These are phyloP conservation scores for Nothobranchius kuhntae DNA, from an alignment of 2,113 vertebrate genomes.

Conservation along the genomic window DNA sequence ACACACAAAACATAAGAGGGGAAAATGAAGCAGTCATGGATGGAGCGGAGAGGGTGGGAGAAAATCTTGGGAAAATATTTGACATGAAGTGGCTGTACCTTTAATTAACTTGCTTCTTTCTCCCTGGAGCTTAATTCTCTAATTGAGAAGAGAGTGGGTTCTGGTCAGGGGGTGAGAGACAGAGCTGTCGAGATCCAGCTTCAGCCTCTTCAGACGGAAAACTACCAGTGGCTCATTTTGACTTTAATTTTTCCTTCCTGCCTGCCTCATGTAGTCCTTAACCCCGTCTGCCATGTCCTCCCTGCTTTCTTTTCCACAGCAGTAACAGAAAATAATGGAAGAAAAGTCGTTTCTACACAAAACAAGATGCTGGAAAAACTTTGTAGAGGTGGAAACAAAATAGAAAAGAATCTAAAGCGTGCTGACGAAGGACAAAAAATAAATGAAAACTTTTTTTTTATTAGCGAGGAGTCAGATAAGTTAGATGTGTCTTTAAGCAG, in stretches of 20 bases:
- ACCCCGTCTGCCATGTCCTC: not conserved
- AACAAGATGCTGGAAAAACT: not conserved
- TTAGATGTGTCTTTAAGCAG: not conserved
- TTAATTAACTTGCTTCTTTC: slow-evolving; percentile 19
- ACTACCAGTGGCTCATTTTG: slow-evolving; percentile 36
- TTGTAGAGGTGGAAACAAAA: not conserved
- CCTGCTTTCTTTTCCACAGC: slow-evolving; percentile 9
- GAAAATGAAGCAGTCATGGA: slow-evolving; percentile 29
- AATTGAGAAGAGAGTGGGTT: slow-evolving; percentile 37
- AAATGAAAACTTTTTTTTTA: not conserved
- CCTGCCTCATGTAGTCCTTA: not conserved
- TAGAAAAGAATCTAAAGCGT: not conserved
- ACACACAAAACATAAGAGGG: slow-evolving; percentile 13
- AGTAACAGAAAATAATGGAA: slow-evolving; percentile 24
- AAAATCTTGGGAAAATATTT: slow-evolving; percentile 1
- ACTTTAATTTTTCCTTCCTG: slow-evolving; percentile 21
- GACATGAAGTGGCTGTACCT: slow-evolving; percentile 15
- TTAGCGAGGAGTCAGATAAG: not conserved
- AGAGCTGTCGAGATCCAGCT: slow-evolving; percentile 23
- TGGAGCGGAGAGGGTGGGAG: slow-evolving; percentile 12
- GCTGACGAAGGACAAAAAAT: not conserved
- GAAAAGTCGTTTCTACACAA: not conserved
- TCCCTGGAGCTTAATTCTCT: slow-evolving; percentile 33
- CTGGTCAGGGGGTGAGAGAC: slow-evolving; percentile 30
- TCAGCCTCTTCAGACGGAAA: slow-evolving; percentile 25